Conservation (phyloP, 2,888 invertebrate genomes). For the Synanthedon andrenaeformis region DNA sequence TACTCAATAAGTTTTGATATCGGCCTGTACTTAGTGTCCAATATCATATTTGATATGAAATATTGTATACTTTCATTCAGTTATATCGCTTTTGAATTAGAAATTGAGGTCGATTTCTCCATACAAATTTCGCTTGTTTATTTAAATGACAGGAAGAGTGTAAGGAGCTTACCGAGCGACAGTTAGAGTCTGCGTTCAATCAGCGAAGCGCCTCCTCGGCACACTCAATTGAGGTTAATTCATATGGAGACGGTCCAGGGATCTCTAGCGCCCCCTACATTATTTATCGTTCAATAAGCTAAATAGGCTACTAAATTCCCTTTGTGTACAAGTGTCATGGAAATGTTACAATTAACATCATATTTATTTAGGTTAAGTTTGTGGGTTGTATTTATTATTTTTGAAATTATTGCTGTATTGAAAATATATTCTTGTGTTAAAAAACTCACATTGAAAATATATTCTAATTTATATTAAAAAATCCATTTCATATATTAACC, state of each 20-base stretch:
- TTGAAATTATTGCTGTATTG: too few relatives aligned
- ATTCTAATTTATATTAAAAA: too few relatives aligned
- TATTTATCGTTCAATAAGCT: slow-evolving; percentile 62
- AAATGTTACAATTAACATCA: background rate
- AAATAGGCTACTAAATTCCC: slow-evolving; percentile 44
- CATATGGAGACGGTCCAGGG: slow-evolving; percentile 58
- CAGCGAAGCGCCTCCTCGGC: slow-evolving; percentile 63
- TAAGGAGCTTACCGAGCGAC: slow-evolving; percentile 32
- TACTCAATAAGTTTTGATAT: too few relatives aligned
- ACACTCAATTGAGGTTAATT: slow-evolving; percentile 70
- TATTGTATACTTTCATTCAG: background rate
- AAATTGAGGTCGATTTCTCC: slow-evolving; percentile 7
- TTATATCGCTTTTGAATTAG: slow-evolving; percentile 2
- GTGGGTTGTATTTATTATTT: too few relatives aligned
- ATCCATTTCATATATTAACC: too few relatives aligned
- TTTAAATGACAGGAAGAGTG: slow-evolving; percentile 36
- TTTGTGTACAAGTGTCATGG: slow-evolving; percentile 12
- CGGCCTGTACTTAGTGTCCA: too few relatives aligned
- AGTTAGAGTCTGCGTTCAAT: slow-evolving; percentile 55
- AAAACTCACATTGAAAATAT: too few relatives aligned
- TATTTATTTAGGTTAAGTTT: too few relatives aligned
- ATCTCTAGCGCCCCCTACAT: slow-evolving; percentile 59
- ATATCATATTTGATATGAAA: too few relatives aligned
- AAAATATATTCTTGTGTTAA: too few relatives aligned
- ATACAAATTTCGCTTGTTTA: slow-evolving; percentile 18